phyloP scores from a whole-genome alignment of 2,888 invertebrate species.

The Syritta pipiens region DNA sequence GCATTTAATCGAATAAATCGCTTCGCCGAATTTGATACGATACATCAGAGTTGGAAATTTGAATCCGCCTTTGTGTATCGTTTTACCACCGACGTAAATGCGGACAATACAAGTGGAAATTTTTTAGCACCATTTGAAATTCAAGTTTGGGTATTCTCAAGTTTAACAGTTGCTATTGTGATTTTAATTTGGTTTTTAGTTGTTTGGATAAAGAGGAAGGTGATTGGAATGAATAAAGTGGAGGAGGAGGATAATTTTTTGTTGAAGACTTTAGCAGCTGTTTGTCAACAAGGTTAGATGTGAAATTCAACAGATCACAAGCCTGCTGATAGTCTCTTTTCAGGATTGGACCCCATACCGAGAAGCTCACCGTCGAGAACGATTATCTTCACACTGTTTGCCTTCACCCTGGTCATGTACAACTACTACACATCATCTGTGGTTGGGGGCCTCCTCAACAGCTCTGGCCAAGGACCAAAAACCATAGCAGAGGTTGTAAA shows the following conservation, averaged over 20 bases:
- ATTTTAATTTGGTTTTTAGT: constrained; percentile 73
- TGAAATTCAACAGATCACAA: neutral
- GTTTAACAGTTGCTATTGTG: constrained; percentile 70
- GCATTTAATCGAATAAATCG: constrained; percentile 76
- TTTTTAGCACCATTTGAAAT: constrained; percentile 76
- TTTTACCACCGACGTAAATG: constrained; percentile 75
- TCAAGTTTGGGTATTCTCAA: constrained; percentile 73
- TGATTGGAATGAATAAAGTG: neutral
- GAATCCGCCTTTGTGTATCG: constrained; percentile 76
- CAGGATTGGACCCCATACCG: constrained; percentile 75
- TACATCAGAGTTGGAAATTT: constrained; percentile 78
- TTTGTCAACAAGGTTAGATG: constrained; percentile 75
- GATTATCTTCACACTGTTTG: constrained; percentile 73
- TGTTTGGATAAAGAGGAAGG: constrained; percentile 62
- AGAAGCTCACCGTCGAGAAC: constrained; percentile 72
- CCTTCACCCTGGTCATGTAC: constrained; percentile 76
- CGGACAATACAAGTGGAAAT: constrained; percentile 73
- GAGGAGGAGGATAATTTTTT: constrained; percentile 42
- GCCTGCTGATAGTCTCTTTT: neutral
- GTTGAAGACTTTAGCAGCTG: constrained; percentile 74
- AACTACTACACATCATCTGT: constrained; percentile 78
- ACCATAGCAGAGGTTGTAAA: constrained; percentile 74
- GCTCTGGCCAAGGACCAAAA: constrained; percentile 75
- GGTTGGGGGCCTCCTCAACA: constrained; percentile 77
- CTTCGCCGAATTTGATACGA: constrained; percentile 76